Percentiles rank a stretch among this genome's conserved stretches.
phyloP scores from a whole-genome alignment of 2,797 vertebrate species.

The Babyrousa celebensis region DNA sequence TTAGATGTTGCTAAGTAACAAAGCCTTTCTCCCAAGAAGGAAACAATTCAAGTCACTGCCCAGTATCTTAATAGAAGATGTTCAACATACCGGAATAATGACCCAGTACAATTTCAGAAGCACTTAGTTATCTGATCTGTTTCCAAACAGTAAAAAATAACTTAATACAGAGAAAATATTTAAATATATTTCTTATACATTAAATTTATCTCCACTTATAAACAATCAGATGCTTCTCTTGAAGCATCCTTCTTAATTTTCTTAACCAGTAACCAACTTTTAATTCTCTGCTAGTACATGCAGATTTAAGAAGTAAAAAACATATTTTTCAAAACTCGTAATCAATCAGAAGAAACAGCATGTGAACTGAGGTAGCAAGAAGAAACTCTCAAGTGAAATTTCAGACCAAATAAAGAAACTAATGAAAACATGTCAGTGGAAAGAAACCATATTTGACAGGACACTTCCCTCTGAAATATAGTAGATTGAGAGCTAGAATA shows the following conservation, averaged over 20 bases:
- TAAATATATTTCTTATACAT: not conserved
- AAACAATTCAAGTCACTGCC: constrained; percentile 72
- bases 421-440: not conserved
- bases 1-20: constrained; percentile 81
- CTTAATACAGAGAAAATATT: constrained; percentile 33
- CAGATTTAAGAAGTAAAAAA: constrained; percentile 55
- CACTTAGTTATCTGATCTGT: constrained; percentile 35
- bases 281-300: constrained; percentile 3
- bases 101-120: constrained; percentile 20
- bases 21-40: constrained; percentile 62
- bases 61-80: constrained; percentile 73
- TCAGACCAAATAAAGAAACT: constrained; percentile 12
- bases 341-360: constrained; percentile 28
- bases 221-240: not conserved
- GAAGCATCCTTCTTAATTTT: constrained; percentile 17
- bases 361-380: not conserved
- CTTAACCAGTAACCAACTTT: constrained; percentile 44
- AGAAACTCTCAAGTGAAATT: not conserved
- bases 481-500: not conserved
- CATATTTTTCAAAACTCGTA: not conserved
- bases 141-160: constrained; percentile 55
- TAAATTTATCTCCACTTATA: not conserved
- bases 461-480: not conserved
- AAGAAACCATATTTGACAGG: not conserved
- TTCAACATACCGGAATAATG: constrained; percentile 54